These are phyloP conservation scores for Megaceryle alcyon DNA, from an alignment of 2,797 vertebrate species.

Conservation along the genomic window DNA sequence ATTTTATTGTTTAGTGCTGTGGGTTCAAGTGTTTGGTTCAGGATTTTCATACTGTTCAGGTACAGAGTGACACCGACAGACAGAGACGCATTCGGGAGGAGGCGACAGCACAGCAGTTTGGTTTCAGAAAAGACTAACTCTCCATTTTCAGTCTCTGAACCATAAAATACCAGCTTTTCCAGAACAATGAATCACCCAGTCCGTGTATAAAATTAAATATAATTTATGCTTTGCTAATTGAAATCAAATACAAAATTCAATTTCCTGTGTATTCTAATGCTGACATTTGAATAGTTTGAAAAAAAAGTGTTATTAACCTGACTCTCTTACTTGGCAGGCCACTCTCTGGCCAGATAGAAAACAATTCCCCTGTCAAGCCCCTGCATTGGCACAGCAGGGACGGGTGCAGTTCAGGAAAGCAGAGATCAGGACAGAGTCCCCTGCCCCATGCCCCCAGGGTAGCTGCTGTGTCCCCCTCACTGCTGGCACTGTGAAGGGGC, in stretches of 20 bases:
- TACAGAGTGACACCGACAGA: slow-evolving; percentile 4
- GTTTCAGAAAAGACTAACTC: slow-evolving; percentile 6
- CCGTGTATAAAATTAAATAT: slow-evolving; percentile 74
- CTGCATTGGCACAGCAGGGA: background rate
- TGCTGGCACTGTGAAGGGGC: background rate
- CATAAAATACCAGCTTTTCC: slow-evolving; percentile 49
- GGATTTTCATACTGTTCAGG: background rate
- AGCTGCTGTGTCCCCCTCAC: background rate
- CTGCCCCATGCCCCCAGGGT: background rate
- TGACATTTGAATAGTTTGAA: slow-evolving; percentile 50
- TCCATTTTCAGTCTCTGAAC: slow-evolving; percentile 50
- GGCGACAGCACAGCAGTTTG: background rate
- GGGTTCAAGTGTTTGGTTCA: background rate
- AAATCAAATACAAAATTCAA: slow-evolving; percentile 81
- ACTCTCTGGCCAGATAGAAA: slow-evolving; percentile 6
- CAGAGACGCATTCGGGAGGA: background rate
- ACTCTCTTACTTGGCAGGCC: slow-evolving; percentile 21
- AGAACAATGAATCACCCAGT: slow-evolving; percentile 68
- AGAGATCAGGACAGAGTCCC: background rate
- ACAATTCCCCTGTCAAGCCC: background rate
- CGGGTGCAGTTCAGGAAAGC: background rate
- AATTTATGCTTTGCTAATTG: slow-evolving; percentile 81
- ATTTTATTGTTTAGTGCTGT: slow-evolving; percentile 54
- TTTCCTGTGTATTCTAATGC: slow-evolving; percentile 64
- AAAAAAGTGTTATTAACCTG: slow-evolving; percentile 53